Evolutionary conservation across 1,140 invertebrate genomes (phyloP).

Genomic region (Aethina tumida): DNA sequence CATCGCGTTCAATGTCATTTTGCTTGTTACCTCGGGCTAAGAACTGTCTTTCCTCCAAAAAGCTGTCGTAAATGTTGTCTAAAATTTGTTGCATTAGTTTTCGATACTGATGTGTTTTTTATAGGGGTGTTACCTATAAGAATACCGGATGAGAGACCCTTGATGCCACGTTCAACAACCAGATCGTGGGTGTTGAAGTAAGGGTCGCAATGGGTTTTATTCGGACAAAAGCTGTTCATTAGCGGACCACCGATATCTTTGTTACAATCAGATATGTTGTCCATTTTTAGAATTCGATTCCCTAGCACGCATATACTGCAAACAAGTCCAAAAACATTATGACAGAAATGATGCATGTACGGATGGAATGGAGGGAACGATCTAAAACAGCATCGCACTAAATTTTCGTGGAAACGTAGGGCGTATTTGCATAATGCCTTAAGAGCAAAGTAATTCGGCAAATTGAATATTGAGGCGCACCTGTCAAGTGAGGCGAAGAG

Average conservation of each 20-base stretch:
- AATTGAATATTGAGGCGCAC: too few relatives aligned
- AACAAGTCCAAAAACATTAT: conserved; percentile 9
- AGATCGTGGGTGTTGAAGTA: conserved; percentile 59
- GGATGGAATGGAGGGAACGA: too few relatives aligned
- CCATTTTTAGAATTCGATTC: conserved; percentile 70
- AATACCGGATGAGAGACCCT: conserved; percentile 66
- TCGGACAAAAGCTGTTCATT: conserved; percentile 57
- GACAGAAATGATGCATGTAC: too few relatives aligned
- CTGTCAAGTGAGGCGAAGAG: too few relatives aligned
- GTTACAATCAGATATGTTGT: conserved; percentile 60
- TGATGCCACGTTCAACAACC: conserved; percentile 54
- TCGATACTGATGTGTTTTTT: conserved; percentile 2
- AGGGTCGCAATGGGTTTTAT: conserved; percentile 62
- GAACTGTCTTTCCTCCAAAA: conserved; percentile 61
- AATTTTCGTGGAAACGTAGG: too few relatives aligned
- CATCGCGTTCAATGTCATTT: conserved; percentile 57
- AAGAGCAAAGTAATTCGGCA: too few relatives aligned
- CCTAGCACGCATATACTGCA: conserved; percentile 89
- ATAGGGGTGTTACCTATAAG: conserved; percentile 48
- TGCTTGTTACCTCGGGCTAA: conserved; percentile 63
- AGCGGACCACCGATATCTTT: conserved; percentile 58
- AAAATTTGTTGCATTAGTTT: conserved; percentile 21
- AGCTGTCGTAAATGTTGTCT: conserved; percentile 56
- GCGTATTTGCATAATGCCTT: too few relatives aligned
- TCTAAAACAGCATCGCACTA: too few relatives aligned